Evolutionary conservation across 2,113 vertebrate species (phyloP).

Genomic region (cattle (Bos taurus)): DNA sequence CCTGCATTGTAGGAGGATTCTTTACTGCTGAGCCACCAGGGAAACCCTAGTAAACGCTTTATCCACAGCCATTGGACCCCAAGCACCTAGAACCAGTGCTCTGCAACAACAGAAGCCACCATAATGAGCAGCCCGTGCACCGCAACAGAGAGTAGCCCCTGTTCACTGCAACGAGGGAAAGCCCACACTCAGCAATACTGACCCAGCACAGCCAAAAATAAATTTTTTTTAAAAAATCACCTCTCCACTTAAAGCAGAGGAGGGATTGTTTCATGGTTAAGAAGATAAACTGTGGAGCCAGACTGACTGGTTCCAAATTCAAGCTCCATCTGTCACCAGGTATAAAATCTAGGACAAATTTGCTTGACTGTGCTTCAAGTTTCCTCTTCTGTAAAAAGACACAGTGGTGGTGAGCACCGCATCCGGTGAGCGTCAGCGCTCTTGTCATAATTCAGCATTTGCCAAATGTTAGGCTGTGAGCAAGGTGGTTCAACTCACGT

Average conservation of each 20-base stretch:
- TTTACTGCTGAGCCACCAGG: not conserved
- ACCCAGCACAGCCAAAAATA: not conserved
- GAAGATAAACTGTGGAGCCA: not conserved
- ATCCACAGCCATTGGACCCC: not conserved
- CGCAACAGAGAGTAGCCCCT: not conserved
- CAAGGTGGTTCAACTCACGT: not conserved
- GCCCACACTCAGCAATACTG: not conserved
- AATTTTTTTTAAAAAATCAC: not conserved
- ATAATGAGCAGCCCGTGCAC: not conserved
- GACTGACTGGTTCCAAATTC: not conserved
- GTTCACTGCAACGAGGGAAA: not conserved
- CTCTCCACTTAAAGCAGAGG: not conserved
- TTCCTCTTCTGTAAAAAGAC: not conserved
- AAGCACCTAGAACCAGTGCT: not conserved
- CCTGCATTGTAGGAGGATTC: not conserved
- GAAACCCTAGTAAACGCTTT: not conserved
- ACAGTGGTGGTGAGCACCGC: not conserved
- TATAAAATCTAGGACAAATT: not conserved
- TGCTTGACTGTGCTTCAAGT: not conserved
- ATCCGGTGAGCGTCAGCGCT: not conserved
- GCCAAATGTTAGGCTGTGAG: not conserved
- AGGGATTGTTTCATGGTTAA: not conserved
- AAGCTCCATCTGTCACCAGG: not conserved
- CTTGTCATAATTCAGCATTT: not conserved
- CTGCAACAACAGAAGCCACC: not conserved